Percentiles rank a stretch among this genome's conserved stretches.
Evolutionary conservation across 2,113 vertebrate genomes (phyloP).

Genomic region (Carlito syrichta): DNA sequence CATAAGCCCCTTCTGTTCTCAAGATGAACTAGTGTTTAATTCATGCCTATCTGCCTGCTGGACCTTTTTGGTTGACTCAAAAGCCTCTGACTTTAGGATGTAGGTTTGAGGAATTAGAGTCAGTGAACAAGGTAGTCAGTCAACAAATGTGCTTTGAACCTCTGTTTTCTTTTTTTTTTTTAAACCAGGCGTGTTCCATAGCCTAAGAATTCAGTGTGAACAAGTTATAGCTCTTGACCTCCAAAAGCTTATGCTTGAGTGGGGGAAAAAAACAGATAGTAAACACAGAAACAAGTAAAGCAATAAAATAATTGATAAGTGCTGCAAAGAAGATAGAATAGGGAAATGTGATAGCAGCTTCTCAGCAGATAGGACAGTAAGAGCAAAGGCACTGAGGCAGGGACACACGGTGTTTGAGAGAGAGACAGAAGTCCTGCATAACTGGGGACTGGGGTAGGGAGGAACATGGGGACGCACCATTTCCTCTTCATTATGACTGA

Average conservation of each 20-base stretch:
- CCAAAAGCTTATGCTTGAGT: background rate
- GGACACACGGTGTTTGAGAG: background rate
- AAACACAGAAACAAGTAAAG: background rate
- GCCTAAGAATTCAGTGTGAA: background rate
- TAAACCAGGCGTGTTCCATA: background rate
- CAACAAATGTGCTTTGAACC: background rate
- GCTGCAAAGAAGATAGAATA: background rate
- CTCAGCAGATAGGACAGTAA: background rate
- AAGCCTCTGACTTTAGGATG: background rate
- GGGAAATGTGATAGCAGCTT: background rate
- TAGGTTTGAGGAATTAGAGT: background rate
- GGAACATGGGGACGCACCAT: fast-evolving
- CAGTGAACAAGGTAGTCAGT: background rate
- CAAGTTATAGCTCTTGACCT: background rate
- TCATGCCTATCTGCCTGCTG: background rate
- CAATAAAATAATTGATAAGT: background rate
- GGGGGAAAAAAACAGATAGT: background rate
- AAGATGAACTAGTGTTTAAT: background rate
- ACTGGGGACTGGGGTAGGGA: background rate
- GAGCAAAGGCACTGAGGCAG: background rate
- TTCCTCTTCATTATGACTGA: background rate
- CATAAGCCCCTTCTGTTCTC: background rate
- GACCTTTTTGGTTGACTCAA: background rate
- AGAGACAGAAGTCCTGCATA: background rate
- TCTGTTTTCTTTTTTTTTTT: background rate